Evolutionary conservation across 2,797 vertebrate genomes (phyloP).

Genomic region (Pelodytes ibericus): DNA sequence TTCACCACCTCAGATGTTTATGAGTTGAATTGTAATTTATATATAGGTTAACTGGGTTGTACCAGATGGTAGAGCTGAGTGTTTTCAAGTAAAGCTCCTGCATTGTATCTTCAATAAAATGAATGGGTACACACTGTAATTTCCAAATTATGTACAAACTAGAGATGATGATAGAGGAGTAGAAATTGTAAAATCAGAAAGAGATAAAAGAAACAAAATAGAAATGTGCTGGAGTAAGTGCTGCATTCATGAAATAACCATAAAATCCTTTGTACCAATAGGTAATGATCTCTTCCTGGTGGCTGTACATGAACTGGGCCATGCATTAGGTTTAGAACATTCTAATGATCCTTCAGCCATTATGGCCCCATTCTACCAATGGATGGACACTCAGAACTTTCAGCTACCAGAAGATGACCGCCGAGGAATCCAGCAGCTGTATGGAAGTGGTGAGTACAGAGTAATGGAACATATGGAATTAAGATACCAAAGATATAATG

Average conservation of each 20-base stretch:
- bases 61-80: too few relatives aligned
- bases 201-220: background rate
- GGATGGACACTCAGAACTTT: slow-evolving; percentile 91
- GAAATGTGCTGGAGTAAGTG: background rate
- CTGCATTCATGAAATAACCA: background rate
- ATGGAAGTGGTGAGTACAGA: slow-evolving; percentile 70
- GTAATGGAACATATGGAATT: background rate
- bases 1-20: too few relatives aligned
- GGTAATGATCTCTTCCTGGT: slow-evolving; percentile 92
- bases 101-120: too few relatives aligned
- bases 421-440: slow-evolving; percentile 87
- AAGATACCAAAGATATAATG: background rate
- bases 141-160: too few relatives aligned
- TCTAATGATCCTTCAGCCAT: slow-evolving; percentile 87
- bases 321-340: slow-evolving; percentile 89
- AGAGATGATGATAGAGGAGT: too few relatives aligned
- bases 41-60: too few relatives aligned
- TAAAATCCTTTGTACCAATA: slow-evolving; percentile 56
- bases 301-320: slow-evolving; percentile 89
- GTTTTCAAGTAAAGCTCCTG: too few relatives aligned
- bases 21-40: too few relatives aligned
- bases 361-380: slow-evolving; percentile 95
- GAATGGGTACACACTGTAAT: too few relatives aligned
- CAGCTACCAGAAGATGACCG: slow-evolving; percentile 87
- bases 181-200: background rate